A percentile compares a stretch with the other conserved stretches of the same genome.
Conservation (phyloP, 2,888 invertebrate species). For the Nesidiocoris tenuis region DNA sequence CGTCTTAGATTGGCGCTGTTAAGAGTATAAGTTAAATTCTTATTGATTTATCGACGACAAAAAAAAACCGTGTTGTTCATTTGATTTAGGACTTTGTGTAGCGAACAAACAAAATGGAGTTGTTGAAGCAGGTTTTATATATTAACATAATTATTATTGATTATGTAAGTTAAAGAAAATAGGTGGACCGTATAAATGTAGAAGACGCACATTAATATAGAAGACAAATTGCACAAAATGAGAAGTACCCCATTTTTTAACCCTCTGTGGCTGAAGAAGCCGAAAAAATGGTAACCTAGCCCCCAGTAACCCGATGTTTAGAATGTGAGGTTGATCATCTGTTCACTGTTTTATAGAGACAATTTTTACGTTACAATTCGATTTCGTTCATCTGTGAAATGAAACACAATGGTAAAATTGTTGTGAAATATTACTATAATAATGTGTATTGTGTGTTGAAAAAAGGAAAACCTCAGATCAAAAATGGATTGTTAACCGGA, state of each 20-base stretch:
- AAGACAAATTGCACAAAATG: conserved; percentile 47
- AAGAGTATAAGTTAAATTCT: background rate
- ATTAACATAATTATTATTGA: conserved; percentile 39
- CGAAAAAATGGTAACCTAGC: conserved; percentile 24
- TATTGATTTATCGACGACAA: background rate
- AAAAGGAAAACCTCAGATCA: conserved; percentile 38
- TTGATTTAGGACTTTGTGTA: background rate
- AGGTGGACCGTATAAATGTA: conserved; percentile 47
- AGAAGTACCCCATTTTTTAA: conserved; percentile 38
- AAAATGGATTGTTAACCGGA: conserved; percentile 28
- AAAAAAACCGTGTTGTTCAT: background rate
- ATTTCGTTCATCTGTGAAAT: conserved; percentile 28
- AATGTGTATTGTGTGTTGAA: conserved; percentile 44
- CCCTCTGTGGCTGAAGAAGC: conserved; percentile 26
- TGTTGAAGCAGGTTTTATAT: conserved; percentile 37
- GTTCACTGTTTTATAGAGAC: conserved; percentile 24
- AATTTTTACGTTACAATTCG: conserved; percentile 18
- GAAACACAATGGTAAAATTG: conserved; percentile 28
- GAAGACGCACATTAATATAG: conserved; percentile 46
- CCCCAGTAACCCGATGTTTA: conserved; percentile 41
- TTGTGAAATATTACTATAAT: conserved; percentile 38
- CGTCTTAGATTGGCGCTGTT: background rate
- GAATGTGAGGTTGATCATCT: conserved; percentile 41
- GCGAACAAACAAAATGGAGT: conserved; percentile 5
- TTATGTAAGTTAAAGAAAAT: conserved; percentile 29